Base-by-base conservation (phyloP, 2,888 invertebrate genomes). In the Eristalinus aeneus region DNA sequence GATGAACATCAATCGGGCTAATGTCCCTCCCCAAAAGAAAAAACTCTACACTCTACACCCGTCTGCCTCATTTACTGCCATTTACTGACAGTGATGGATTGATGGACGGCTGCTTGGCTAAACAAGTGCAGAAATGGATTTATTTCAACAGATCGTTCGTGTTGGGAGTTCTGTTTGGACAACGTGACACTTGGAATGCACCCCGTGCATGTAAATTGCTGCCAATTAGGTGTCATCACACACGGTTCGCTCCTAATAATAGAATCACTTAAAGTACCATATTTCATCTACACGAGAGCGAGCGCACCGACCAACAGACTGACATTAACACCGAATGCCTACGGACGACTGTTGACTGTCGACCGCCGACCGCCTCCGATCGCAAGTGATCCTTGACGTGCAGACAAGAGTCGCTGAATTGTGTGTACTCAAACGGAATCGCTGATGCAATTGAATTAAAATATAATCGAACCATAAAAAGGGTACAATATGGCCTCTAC, bases 221-320 rank as follows among this genome's bases (percentile, higher is more conserved):
- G 69, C 76, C 69, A 77, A 76, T 72, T 85, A 77, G 85, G 76
- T 85, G 81, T 77, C 80, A 69, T 60, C 68, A 53, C 85, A n/a
- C 39, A 23, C 23, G 32, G 53, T 60, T 64, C 27, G 54, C 4
- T 64, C 73, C 85, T 81, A 77, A 76, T 68, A 81, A 81, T 85
- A 81, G 81, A 80, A 85, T 72, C 76, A 85, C 85, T 85, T 85
- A 81, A 81, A 85, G 76, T 69, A 76, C 76, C 68, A 85, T 85
- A 73, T 77, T 60, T 81, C 80, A 85, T 85, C 34, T 4, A 0
- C 46, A 46, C 46, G 46, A 46, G 46, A 46, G 16, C 46, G 46
- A 46, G n/a, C 46, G 53, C 56, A 36, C 3, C 81, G 85, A 85
- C 34, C 56, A 16, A 63, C 32, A 63, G 72, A 9, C 56, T 22